Evolutionary conservation across 2,888 invertebrate species (phyloP).

Genomic region (Abscondita cerata): DNA sequence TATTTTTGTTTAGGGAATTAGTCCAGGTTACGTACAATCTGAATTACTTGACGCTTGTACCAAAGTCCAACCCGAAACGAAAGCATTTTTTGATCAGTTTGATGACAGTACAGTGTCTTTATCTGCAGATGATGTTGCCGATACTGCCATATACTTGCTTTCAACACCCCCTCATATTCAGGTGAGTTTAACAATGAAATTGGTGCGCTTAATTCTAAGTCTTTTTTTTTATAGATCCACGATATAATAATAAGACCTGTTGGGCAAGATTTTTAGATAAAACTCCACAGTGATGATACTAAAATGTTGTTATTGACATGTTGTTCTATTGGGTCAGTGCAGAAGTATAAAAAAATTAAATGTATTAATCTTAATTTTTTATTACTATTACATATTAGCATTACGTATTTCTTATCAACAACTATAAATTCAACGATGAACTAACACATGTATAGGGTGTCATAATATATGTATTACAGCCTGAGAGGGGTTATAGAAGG

Average conservation of each 20-base stretch:
- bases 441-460: too few relatives aligned
- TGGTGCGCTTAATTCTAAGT: neutral
- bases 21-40: neutral
- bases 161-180: slow-evolving; percentile 29
- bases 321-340: too few relatives aligned
- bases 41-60: neutral
- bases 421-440: too few relatives aligned
- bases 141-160: slow-evolving; percentile 20
- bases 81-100: neutral
- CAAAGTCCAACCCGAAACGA: neutral
- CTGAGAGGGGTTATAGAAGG: too few relatives aligned
- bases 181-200: slow-evolving; percentile 1
- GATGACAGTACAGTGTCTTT: neutral
- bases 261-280: slow-evolving; percentile 6
- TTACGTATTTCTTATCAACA: too few relatives aligned
- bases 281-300: too few relatives aligned
- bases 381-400: too few relatives aligned
- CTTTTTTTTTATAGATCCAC: neutral
- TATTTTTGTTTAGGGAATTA: neutral
- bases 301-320: too few relatives aligned
- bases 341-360: too few relatives aligned
- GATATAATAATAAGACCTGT: neutral
- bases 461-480: too few relatives aligned
- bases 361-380: too few relatives aligned
- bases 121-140: slow-evolving; percentile 22